Base-by-base conservation (phyloP, 2,888 invertebrate species). In the Eledone cirrhosa region DNA sequence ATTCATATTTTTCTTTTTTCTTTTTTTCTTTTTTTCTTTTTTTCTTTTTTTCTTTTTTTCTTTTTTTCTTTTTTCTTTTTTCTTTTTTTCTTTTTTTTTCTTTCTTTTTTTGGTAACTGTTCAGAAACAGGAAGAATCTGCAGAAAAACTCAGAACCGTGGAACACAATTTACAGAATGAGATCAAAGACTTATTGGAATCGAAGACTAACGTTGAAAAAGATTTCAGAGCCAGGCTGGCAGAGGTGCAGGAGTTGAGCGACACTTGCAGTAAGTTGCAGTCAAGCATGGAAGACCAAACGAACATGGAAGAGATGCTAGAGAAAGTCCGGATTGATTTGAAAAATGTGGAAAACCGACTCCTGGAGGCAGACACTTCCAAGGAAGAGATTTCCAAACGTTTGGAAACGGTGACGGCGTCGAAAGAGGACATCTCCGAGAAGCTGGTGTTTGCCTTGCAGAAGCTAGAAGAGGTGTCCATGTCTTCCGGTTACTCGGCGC, bases 391-490 rank as follows among this genome's bases (percentile, higher is more conserved):
- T 13, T n/a, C 31, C 3, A n/a, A 72, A 24, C 22, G 41, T 41
- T 22, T 72, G 3, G n/a, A 13, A 5, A 31, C 31, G 33, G 22
- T 33, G 16, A 5, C 29, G 22, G n/a, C 19, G 13, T 5, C 72
- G 11, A 72, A 72, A n/a, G 72, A 72, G n/a, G 72, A 72, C 29
- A 41, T 72, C 31, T 72, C 72, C 33, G 33, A 72, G 72, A 72
- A 72, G 41, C 19, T 72, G 33, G 72, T 7, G 1, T 41, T 72
- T n/a, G 41, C 41, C n/a, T 41, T 72, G 4, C 72, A 72, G 72
- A 72, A 72, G 31, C 72, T 72, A n/a, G 72, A 72, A 41, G n/a
- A 31, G 31, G 72, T 41, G 11, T 41, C 41, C 5, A 5, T 8
- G 41, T 41, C n/a, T n/a, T n/a, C 41, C 41, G 11, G 41, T 5